Percentiles rank a stretch among this genome's conserved stretches.
phyloP scores from a whole-genome alignment of 2,797 vertebrate genomes.

The Pangasius djambal region DNA sequence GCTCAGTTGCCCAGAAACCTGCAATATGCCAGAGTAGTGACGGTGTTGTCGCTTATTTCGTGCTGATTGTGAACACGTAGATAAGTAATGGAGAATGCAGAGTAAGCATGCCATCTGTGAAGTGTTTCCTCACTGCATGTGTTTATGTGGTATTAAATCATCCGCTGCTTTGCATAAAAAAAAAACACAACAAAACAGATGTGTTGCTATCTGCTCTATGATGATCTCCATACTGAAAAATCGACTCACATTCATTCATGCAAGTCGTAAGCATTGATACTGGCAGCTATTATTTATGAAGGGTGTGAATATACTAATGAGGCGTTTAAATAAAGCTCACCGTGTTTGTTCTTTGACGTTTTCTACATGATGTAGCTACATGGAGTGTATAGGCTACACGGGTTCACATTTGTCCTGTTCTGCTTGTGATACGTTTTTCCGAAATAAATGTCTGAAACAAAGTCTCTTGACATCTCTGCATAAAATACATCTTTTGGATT shows the following conservation, averaged over 20 bases:
- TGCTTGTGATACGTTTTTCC: slow-evolving; percentile 39
- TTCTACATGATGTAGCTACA: neutral
- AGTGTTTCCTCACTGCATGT: slow-evolving; percentile 18
- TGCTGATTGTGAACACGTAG: neutral
- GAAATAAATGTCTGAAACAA: slow-evolving; percentile 46
- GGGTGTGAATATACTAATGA: neutral
- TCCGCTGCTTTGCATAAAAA: neutral
- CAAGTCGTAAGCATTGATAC: slow-evolving; percentile 21
- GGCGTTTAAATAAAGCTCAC: neutral
- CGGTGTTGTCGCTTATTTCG: neutral
- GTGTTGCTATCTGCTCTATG: neutral
- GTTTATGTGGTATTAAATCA: neutral
- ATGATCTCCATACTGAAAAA: neutral
- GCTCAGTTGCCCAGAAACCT: neutral
- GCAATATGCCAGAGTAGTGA: neutral
- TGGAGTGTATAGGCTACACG: neutral
- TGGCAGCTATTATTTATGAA: slow-evolving; percentile 52
- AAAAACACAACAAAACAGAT: too few species aligned
- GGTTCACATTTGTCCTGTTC: slow-evolving; percentile 27
- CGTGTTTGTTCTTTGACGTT: neutral
- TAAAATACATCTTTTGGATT: neutral
- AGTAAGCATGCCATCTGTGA: slow-evolving; percentile 7
- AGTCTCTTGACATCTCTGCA: neutral
- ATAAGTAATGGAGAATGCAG: neutral
- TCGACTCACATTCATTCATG: neutral